Evolutionary conservation across 2,113 vertebrate genomes (phyloP).

Genomic region (Spilogale gracilis): DNA sequence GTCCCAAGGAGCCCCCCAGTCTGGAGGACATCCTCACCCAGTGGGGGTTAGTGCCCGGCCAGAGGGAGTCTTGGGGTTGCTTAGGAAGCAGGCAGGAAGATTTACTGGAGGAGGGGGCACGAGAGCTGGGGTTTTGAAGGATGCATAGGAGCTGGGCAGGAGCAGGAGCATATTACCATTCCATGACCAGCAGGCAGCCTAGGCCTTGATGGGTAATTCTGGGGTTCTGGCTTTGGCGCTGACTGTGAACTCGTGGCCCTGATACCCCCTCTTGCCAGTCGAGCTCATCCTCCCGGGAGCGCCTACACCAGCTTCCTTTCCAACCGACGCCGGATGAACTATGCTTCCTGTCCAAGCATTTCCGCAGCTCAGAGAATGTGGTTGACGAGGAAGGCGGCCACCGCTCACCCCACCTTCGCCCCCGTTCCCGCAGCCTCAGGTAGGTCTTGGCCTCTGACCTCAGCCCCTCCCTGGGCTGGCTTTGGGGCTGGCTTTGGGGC

Average conservation of each 20-base stretch:
- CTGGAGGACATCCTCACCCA: not conserved
- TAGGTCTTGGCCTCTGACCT: conserved; percentile 64
- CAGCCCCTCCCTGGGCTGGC: not conserved
- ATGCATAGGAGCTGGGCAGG: not conserved
- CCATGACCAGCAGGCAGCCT: not conserved
- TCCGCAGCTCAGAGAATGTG: conserved; percentile 96
- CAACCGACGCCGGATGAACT: conserved; percentile 98
- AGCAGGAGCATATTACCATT: not conserved
- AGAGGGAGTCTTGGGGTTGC: not conserved
- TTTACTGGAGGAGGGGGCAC: not conserved
- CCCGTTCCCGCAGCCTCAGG: conserved; percentile 97
- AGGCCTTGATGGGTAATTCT: not conserved
- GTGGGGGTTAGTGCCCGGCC: not conserved
- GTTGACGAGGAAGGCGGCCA: conserved; percentile 93
- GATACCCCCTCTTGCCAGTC: conserved; percentile 87
- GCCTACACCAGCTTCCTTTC: conserved; percentile 97
- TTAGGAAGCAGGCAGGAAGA: not conserved
- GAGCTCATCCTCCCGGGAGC: conserved; percentile 98
- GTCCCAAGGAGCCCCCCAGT: not conserved
- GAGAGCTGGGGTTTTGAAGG: not conserved
- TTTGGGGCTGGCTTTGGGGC: not conserved
- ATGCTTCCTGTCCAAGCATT: conserved; percentile 98
- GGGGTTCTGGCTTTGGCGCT: not conserved
- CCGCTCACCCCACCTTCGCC: conserved; percentile 91
- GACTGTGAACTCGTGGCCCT: not conserved